These are phyloP conservation scores for Allygus modestus DNA, from an alignment of 2,888 invertebrate species.

Conservation along the genomic window DNA sequence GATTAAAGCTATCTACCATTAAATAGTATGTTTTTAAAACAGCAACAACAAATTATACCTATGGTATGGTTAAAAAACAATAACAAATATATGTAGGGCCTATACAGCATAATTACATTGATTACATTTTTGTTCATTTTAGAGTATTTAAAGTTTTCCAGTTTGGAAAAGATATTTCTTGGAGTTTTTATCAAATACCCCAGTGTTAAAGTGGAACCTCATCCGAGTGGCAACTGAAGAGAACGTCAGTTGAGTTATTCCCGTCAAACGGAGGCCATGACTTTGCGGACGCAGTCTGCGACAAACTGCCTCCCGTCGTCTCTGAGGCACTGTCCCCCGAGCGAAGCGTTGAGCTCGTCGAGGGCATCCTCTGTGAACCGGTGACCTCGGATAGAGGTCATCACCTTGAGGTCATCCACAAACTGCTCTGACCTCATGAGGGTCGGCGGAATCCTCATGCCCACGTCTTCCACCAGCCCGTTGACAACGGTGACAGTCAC, in stretches of 20 bases:
- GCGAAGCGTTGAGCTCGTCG: conserved; percentile 77
- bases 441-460: conserved; percentile 74
- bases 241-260: conserved; percentile 21
- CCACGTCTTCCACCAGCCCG: conserved; percentile 82
- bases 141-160: not conserved
- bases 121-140: not conserved
- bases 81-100: not conserved
- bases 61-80: not conserved
- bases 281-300: conserved; percentile 81
- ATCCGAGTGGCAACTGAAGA: conserved; percentile 57
- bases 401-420: conserved; percentile 74
- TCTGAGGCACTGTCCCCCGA: conserved; percentile 72
- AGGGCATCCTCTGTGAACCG: conserved; percentile 82
- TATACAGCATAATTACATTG: too few species aligned
- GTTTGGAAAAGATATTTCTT: too few species aligned
- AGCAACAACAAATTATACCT: conserved; percentile 20
- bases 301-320: conserved; percentile 80
- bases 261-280: conserved; percentile 73
- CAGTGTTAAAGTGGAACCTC: not conserved
- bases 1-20: conserved; percentile 1
- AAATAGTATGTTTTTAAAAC: not conserved
- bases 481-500: conserved; percentile 82
- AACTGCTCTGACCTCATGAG: conserved; percentile 51
- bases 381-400: conserved; percentile 82
- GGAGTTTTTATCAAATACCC: not conserved